These are phyloP conservation scores for Drosophila fuyamai DNA, from an alignment of 1,140 invertebrate genomes.

Conservation along the genomic window DNA sequence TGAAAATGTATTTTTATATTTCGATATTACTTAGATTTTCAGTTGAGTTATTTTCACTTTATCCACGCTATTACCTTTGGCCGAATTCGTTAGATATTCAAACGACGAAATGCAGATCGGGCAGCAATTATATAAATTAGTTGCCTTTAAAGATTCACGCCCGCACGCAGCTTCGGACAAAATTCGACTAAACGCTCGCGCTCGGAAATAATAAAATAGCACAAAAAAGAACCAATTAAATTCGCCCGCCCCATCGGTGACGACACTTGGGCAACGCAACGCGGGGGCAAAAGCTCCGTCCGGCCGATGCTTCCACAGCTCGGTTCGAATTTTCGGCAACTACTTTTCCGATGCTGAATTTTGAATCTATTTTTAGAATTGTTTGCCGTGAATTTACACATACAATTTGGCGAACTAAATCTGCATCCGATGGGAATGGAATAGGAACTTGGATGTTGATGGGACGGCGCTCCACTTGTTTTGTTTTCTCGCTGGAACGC, in stretches of 20 bases:
- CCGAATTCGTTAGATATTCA: background rate
- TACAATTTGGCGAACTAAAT: slow-evolving; percentile 37
- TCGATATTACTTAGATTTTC: background rate
- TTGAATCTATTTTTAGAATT: slow-evolving; percentile 73
- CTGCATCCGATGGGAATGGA: slow-evolving; percentile 17
- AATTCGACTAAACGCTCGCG: slow-evolving; percentile 63
- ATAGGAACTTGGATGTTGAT: slow-evolving; percentile 2
- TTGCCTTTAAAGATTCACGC: slow-evolving; percentile 39
- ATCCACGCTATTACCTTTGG: slow-evolving; percentile 10
- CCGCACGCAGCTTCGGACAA: slow-evolving; percentile 69
- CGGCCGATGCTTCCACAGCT: slow-evolving; percentile 42
- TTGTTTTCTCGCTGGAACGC: slow-evolving; percentile 29
- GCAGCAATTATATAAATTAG: slow-evolving; percentile 17
- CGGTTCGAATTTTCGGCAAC: slow-evolving; percentile 71
- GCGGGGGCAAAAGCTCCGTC: slow-evolving; percentile 31
- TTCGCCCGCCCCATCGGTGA: slow-evolving; percentile 68
- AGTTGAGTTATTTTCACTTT: background rate
- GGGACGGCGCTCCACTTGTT: background rate
- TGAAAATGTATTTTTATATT: background rate
- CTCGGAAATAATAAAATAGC: slow-evolving; percentile 43
- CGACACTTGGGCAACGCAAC: slow-evolving; percentile 57
- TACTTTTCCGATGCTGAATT: slow-evolving; percentile 55
- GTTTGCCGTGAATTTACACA: slow-evolving; percentile 39
- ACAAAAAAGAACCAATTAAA: slow-evolving; percentile 66
- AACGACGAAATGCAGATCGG: slow-evolving; percentile 1